These are phyloP conservation scores for Salvelinus fontinalis DNA, from an alignment of 2,113 vertebrate genomes.

Conservation along the genomic window DNA sequence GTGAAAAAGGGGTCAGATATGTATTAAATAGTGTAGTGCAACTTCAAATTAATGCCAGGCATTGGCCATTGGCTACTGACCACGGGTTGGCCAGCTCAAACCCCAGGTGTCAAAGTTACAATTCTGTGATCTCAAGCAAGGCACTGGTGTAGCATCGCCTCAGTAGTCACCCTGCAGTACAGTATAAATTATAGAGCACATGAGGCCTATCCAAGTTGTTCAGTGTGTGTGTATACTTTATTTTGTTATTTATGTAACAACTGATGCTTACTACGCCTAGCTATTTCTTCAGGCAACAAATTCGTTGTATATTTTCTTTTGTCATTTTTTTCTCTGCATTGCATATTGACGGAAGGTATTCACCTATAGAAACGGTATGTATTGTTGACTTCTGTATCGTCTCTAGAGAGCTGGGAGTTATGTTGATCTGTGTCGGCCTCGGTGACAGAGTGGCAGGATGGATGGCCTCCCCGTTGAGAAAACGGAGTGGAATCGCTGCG, in stretches of 20 bases:
- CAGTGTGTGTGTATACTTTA: too few relatives aligned
- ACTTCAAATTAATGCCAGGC: slow-evolving; percentile 15
- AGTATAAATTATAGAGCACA: neutral
- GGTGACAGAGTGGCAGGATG: slow-evolving; percentile 47
- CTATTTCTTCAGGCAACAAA: slow-evolving; percentile 2
- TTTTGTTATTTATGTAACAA: neutral
- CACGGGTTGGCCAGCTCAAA: slow-evolving; percentile 25
- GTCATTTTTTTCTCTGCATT: slow-evolving; percentile 24
- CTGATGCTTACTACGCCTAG: slow-evolving; percentile 36
- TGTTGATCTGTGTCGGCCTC: slow-evolving; percentile 39
- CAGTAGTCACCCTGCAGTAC: slow-evolving; percentile 29
- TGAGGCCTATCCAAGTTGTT: neutral
- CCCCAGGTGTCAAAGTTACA: slow-evolving; percentile 43
- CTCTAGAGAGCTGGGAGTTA: neutral
- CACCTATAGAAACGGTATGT: slow-evolving; percentile 38
- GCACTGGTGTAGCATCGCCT: slow-evolving; percentile 31
- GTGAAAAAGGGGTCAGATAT: neutral
- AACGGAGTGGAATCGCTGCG: slow-evolving; percentile 59
- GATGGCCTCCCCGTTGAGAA: slow-evolving; percentile 57
- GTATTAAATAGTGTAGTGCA: slow-evolving; percentile 6
- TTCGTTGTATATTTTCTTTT: too few relatives aligned
- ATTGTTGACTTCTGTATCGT: slow-evolving; percentile 23
- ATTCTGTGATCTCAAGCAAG: slow-evolving; percentile 35
- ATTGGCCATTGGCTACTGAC: slow-evolving; percentile 37
- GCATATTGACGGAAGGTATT: slow-evolving; percentile 42